Evolutionary conservation across 92 coral and sea anemone genomes (phyloP), one percentile per base, ranked within the genome.

Genomic region (Hydrozoanthus gracilis): DNA sequence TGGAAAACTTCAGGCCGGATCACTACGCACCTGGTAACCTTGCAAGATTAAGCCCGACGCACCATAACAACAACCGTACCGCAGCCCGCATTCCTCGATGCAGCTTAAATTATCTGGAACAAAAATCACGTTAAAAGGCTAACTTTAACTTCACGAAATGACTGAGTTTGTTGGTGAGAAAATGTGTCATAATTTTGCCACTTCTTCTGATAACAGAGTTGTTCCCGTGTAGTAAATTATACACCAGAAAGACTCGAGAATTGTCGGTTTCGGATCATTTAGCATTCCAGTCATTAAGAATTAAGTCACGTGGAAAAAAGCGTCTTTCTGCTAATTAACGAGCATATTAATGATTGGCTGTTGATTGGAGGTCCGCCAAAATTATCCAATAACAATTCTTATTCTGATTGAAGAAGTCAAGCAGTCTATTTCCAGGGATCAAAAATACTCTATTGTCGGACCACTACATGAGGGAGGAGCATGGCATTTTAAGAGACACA

Each of bases 11-110:
- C 35, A 4, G 39, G 17, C 44, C 48, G 48, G 44, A 50, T 39
- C 51, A 7, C 27, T 61, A 80, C 85, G 74, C 52, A 80, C 85
- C 85, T 46, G 72, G 72, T 80, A 47, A 7, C 39, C 1, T 55
- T 77, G 67, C 82, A 15, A 56, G 73, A 47, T 67, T 49, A 17
- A 80, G 3, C 44, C 73, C 60, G 69, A 49, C 61, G 18, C 74
- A 62, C 58, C 85, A 80, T 65, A 80, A 80, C 73, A 65, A 65
- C 48, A 80, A 64, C 12, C 51, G 18, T 39, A 67, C 85, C 47
- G 35, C 15, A 80, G 73, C n/a, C 66, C 58, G 85, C 85, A 80
- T 80, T 80, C 85, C 85, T 64, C 56, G 69, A 80, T 60, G n/a
- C 85, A 10, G 74, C 48, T 47, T 62, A 7, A 16, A 48, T 47